A percentile compares a stretch with the other conserved stretches of the same genome.
Evolutionary conservation across 2,888 invertebrate genomes (phyloP).

Genomic region (Autographa pulchrina): DNA sequence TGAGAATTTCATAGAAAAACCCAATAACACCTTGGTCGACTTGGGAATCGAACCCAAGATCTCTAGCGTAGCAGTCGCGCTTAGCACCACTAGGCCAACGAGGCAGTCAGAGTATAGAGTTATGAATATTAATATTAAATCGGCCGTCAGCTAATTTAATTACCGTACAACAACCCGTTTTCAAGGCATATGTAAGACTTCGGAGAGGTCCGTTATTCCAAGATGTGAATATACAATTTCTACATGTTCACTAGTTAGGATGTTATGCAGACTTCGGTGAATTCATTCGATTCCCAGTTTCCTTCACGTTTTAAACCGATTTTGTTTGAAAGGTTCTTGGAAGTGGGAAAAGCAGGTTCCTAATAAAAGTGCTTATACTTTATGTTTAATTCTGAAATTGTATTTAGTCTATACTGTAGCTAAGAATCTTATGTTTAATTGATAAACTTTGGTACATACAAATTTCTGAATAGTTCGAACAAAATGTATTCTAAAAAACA

Average conservation of each 20-base stretch:
- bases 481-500: too few species aligned
- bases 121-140: constrained; percentile 24
- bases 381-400: too few species aligned
- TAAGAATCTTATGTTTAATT: too few species aligned
- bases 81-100: too few species aligned
- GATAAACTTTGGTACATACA: too few species aligned
- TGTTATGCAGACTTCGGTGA: constrained; percentile 18
- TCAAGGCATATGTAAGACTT: constrained; percentile 48
- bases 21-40: too few species aligned
- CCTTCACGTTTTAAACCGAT: not conserved
- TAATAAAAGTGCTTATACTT: not conserved
- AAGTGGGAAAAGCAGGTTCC: not conserved
- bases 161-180: constrained; percentile 46
- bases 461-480: too few species aligned
- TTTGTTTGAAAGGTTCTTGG: not conserved
- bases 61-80: too few species aligned
- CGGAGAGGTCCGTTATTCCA: constrained; percentile 44
- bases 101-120: not conserved
- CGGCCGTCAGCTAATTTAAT: constrained; percentile 46
- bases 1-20: too few species aligned
- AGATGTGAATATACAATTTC: constrained; percentile 34
- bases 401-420: too few species aligned
- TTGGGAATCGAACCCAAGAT: too few species aligned
- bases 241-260: constrained; percentile 12
- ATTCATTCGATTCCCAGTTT: constrained; percentile 11